phyloP scores from a whole-genome alignment of 2,888 invertebrate species.

The Melanostoma scalare region DNA sequence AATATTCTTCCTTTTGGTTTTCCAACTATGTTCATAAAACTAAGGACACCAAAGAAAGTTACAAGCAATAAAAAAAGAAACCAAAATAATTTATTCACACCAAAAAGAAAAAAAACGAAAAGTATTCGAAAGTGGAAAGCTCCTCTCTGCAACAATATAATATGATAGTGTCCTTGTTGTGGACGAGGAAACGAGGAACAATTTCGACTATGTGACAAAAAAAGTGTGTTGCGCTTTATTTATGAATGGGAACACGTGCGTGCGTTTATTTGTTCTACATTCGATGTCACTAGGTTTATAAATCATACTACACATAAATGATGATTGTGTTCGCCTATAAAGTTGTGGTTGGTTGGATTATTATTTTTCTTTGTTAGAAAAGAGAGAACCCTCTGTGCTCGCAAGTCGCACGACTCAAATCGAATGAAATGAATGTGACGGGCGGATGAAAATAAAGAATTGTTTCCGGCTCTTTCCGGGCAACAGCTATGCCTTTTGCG shows the following conservation, averaged over 20 bases:
- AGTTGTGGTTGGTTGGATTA: constrained; percentile 17
- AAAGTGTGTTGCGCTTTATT: constrained; percentile 59
- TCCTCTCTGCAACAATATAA: constrained; percentile 9
- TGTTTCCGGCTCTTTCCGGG: constrained; percentile 46
- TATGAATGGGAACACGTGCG: constrained; percentile 66
- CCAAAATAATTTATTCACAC: constrained; percentile 49
- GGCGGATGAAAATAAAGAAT: not conserved
- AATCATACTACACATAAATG: constrained; percentile 40
- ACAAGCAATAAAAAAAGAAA: not conserved
- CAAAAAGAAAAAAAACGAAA: not conserved
- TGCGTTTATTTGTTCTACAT: constrained; percentile 20
- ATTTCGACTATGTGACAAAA: not conserved
- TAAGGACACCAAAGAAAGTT: constrained; percentile 6
- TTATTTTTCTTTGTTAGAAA: constrained; percentile 24
- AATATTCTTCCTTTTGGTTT: constrained; percentile 42
- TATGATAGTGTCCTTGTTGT: constrained; percentile 17
- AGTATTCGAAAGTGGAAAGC: constrained; percentile 3
- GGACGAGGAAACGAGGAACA: not conserved
- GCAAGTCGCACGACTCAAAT: not conserved
- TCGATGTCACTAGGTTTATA: constrained; percentile 51
- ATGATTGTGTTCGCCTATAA: constrained; percentile 29
- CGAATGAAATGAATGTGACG: constrained; percentile 29
- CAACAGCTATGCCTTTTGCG: constrained; percentile 2
- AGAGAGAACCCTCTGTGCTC: not conserved
- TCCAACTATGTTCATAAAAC: constrained; percentile 19